These are phyloP conservation scores for Macrobrachium rosenbergii DNA, from an alignment of 1,140 invertebrate species.

Conservation along the genomic window DNA sequence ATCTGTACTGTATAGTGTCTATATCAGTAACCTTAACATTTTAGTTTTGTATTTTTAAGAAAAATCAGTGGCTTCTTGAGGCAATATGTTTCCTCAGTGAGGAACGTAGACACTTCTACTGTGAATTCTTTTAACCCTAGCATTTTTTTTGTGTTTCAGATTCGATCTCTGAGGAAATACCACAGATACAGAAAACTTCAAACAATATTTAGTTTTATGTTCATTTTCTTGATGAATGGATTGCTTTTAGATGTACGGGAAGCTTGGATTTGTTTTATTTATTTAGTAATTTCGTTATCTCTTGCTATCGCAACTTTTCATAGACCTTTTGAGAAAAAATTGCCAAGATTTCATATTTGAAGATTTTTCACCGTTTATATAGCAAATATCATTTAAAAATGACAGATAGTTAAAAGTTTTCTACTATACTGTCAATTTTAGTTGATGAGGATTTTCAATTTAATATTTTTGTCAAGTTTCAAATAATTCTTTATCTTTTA, in stretches of 20 bases:
- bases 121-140: background rate
- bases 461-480: too few species aligned
- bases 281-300: conserved; percentile 25
- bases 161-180: conserved; percentile 43
- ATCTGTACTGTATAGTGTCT: too few species aligned
- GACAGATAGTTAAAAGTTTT: too few species aligned
- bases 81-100: background rate
- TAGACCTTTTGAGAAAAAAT: conserved; percentile 52
- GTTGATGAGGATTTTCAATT: too few species aligned
- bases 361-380: background rate
- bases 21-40: too few species aligned
- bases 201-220: conserved; percentile 27
- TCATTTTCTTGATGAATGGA: conserved; percentile 23
- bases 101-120: too few species aligned
- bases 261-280: conserved; percentile 34
- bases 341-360: conserved; percentile 53
- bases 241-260: conserved; percentile 50
- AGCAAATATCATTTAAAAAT: too few species aligned
- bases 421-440: too few species aligned
- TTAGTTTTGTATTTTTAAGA: background rate
- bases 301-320: conserved; percentile 41
- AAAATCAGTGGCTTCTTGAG: background rate
- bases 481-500: too few species aligned
- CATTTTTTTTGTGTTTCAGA: conserved; percentile 26
- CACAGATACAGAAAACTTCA: conserved; percentile 44